Evolutionary conservation across 2,113 vertebrate species (phyloP).

Genomic region (Pyxicephalus adspersus): DNA sequence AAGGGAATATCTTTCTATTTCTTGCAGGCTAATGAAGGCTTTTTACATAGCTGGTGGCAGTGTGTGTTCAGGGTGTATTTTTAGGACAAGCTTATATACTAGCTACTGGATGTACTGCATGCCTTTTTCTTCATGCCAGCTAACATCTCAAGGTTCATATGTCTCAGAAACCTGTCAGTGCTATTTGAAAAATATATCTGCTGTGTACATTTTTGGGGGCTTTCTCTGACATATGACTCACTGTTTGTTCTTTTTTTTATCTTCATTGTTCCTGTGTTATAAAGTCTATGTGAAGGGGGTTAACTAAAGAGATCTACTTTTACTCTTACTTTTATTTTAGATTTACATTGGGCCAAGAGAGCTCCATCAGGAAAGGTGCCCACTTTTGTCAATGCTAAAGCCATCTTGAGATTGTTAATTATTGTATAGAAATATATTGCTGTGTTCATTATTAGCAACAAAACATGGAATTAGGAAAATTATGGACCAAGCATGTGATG

Average conservation of each 20-base stretch:
- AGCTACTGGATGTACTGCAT: constrained; percentile 24
- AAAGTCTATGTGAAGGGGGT: no score
- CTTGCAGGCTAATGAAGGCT: constrained; percentile 9
- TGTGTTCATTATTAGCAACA: no score
- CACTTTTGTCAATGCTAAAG: not conserved
- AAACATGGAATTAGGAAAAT: no score
- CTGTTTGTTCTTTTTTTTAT: constrained; percentile 14
- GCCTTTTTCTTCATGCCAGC: constrained; percentile 22
- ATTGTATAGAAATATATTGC: no score
- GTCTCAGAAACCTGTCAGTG: constrained; percentile 31
- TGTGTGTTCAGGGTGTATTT: constrained; percentile 27
- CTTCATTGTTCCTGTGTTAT: not conserved
- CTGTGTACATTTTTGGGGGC: constrained; percentile 10
- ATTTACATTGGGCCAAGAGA: not conserved
- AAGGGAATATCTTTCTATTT: constrained; percentile 12
- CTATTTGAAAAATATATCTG: constrained; percentile 26
- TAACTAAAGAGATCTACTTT: not conserved
- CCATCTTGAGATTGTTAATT: not conserved
- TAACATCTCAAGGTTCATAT: constrained; percentile 31
- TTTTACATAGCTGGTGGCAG: constrained; percentile 18
- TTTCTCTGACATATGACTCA: constrained; percentile 1
- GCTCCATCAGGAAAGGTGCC: not conserved
- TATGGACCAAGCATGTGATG: no score
- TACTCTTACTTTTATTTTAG: not conserved
- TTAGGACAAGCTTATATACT: constrained; percentile 15